These are phyloP conservation scores for Oophaga pumilio DNA, from an alignment of 2,113 vertebrate genomes.

Conservation along the genomic window DNA sequence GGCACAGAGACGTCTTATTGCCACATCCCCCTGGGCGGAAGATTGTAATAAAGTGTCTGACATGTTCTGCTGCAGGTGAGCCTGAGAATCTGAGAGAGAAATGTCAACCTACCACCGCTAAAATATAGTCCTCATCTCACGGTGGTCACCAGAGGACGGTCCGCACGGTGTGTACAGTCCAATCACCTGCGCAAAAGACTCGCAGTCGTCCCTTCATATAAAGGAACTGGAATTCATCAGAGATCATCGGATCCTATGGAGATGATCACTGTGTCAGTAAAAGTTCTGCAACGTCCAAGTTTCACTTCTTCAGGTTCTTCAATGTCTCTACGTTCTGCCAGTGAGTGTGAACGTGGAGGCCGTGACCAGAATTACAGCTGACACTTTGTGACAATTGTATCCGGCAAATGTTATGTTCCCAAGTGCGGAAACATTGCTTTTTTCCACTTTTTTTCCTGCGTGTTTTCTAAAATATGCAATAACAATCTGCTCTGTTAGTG, in stretches of 20 bases:
- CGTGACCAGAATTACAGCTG: no score
- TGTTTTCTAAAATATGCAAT: no score
- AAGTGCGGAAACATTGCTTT: no score
- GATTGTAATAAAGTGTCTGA: constrained; percentile 44
- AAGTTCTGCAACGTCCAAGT: neutral
- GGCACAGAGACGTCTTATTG: neutral
- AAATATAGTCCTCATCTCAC: constrained; percentile 21
- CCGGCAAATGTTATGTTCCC: no score
- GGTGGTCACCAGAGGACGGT: neutral
- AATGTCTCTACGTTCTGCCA: no score
- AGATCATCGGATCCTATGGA: neutral
- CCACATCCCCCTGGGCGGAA: neutral
- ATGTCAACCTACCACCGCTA: constrained; percentile 11
- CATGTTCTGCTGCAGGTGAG: constrained; percentile 44
- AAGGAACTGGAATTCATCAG: neutral
- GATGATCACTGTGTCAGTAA: neutral
- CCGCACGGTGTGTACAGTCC: neutral
- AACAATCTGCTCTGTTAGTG: no score
- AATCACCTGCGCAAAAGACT: neutral
- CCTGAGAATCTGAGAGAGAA: constrained; percentile 10
- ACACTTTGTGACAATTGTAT: no score
- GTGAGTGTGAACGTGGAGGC: no score
- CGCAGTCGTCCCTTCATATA: neutral
- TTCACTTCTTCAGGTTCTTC: no score
- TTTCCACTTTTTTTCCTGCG: no score